These are phyloP conservation scores for Amphiprion ocellaris DNA, from an alignment of 2,113 vertebrate species.

Conservation along the genomic window DNA sequence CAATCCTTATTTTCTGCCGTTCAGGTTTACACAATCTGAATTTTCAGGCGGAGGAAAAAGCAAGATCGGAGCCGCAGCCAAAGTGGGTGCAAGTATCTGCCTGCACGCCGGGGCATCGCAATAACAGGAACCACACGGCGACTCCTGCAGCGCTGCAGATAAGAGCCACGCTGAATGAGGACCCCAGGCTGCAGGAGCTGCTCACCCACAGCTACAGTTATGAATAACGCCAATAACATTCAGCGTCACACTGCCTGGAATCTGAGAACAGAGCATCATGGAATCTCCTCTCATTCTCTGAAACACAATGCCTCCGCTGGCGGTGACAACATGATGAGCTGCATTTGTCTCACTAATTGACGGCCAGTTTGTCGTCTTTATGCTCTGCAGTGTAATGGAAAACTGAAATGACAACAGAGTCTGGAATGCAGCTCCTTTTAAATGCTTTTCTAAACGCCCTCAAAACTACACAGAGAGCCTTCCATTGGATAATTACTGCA, in stretches of 20 bases:
- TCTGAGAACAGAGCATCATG: neutral
- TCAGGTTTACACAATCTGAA: slow-evolving; percentile 65
- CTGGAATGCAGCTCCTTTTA: slow-evolving; percentile 56
- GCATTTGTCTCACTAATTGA: slow-evolving; percentile 33
- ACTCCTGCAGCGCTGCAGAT: slow-evolving; percentile 82
- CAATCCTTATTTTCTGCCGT: slow-evolving; percentile 68
- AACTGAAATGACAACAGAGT: slow-evolving; percentile 18
- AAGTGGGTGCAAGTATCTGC: slow-evolving; percentile 60
- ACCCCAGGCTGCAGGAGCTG: slow-evolving; percentile 22
- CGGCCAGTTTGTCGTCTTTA: slow-evolving; percentile 1
- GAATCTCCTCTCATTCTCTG: neutral
- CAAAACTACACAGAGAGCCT: too few relatives aligned
- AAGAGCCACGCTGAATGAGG: slow-evolving; percentile 72
- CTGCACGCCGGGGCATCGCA: slow-evolving; percentile 59
- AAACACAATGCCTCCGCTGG: slow-evolving; percentile 14
- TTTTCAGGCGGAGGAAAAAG: slow-evolving; percentile 56
- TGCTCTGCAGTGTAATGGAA: slow-evolving; percentile 52
- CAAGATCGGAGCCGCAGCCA: slow-evolving; percentile 25
- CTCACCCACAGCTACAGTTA: slow-evolving; percentile 36
- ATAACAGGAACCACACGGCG: slow-evolving; percentile 84
- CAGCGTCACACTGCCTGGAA: slow-evolving; percentile 11
- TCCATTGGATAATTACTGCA: too few relatives aligned
- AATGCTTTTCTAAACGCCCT: slow-evolving; percentile 10
- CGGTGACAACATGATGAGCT: slow-evolving; percentile 7
- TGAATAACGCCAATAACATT: slow-evolving; percentile 48